phyloP scores from a whole-genome alignment of 2,888 invertebrate species.

The Thelaira solivaga region DNA sequence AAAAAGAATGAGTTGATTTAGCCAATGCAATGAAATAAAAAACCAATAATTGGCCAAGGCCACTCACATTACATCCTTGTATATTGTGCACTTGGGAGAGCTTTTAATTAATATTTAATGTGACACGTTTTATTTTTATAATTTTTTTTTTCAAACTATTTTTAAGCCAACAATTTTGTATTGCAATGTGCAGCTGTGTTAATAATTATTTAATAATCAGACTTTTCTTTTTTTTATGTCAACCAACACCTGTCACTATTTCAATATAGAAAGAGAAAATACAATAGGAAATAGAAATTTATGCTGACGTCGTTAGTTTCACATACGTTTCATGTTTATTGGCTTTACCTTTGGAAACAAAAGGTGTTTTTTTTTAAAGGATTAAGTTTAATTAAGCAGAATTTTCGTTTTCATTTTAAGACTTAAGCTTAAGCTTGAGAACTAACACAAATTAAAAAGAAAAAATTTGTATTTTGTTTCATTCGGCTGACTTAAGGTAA shows the following conservation, averaged over 20 bases:
- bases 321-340: no score
- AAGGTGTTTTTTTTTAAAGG: no score
- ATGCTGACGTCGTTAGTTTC: no score
- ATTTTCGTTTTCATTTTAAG: no score
- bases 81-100: not conserved
- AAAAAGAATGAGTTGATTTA: conserved; percentile 55
- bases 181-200: conserved; percentile 10
- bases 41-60: not conserved
- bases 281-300: not conserved
- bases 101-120: not conserved
- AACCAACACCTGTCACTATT: conserved; percentile 12
- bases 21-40: conserved; percentile 19
- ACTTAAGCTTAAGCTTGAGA: no score
- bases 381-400: no score
- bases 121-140: conserved; percentile 11
- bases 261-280: not conserved
- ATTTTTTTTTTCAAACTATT: conserved; percentile 1
- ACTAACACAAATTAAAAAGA: no score
- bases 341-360: no score
- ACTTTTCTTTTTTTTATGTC: not conserved
- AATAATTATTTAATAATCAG: conserved; percentile 16
- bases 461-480: no score
- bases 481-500: no score
- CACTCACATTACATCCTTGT: not conserved
- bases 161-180: not conserved